Conservation (phyloP, 2,797 vertebrate species). For the Gallinago nigripennis region DNA sequence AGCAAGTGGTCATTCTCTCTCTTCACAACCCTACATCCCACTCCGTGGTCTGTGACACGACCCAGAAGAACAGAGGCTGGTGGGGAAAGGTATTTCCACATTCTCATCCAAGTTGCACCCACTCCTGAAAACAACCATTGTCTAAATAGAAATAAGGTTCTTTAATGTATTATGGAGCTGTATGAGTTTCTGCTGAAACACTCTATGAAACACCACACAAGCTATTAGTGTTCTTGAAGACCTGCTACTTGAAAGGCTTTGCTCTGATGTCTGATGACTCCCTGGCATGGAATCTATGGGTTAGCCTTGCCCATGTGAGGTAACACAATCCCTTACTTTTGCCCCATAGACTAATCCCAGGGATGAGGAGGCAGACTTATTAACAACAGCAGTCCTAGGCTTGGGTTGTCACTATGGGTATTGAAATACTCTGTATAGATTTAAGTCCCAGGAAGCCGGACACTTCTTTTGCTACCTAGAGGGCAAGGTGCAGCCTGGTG, state of each 20-base stretch:
- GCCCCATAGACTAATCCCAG: too few relatives aligned
- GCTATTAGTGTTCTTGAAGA: not conserved
- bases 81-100: not conserved
- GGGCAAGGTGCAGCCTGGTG: not conserved
- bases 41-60: not conserved
- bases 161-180: accelerated
- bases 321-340: not conserved
- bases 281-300: not conserved
- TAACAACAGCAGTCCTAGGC: not conserved
- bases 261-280: not conserved
- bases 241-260: not conserved
- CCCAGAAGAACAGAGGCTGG: not conserved
- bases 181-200: not conserved
- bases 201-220: not conserved
- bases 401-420: not conserved
- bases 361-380: not conserved
- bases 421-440: not conserved
- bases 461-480: not conserved
- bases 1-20: not conserved
- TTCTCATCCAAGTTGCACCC: not conserved
- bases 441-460: not conserved
- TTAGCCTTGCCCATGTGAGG: not conserved
- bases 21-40: not conserved
- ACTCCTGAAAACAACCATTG: not conserved
- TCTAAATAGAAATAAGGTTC: not conserved